phyloP scores from a whole-genome alignment of 2,888 invertebrate species.

The Pinctada fucata region DNA sequence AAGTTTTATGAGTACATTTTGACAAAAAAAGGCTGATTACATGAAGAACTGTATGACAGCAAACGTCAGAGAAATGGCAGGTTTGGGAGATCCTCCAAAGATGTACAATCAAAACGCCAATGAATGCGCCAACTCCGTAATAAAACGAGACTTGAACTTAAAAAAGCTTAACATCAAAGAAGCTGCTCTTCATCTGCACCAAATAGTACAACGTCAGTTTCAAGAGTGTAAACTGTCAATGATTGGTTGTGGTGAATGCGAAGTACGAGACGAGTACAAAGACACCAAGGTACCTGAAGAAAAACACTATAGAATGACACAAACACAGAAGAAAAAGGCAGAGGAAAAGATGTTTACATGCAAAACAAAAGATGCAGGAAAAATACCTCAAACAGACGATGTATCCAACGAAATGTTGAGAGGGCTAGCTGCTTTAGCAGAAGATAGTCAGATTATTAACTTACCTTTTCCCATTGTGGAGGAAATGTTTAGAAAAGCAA shows the following conservation, averaged over 20 bases:
- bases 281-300: background rate
- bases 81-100: slow-evolving; percentile 14
- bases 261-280: slow-evolving; percentile 9
- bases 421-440: too few relatives aligned
- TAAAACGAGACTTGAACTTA: slow-evolving; percentile 7
- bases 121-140: slow-evolving; percentile 9
- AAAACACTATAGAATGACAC: too few relatives aligned
- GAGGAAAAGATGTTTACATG: too few relatives aligned
- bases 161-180: slow-evolving; percentile 4
- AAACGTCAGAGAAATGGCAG: background rate
- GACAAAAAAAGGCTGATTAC: background rate
- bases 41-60: slow-evolving; percentile 20
- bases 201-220: slow-evolving; percentile 9
- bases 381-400: too few relatives aligned
- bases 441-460: too few relatives aligned
- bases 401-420: too few relatives aligned
- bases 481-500: too few relatives aligned
- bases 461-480: too few relatives aligned
- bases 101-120: slow-evolving; percentile 15
- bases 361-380: too few relatives aligned
- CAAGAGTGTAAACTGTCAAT: slow-evolving; percentile 22
- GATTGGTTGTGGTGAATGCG: slow-evolving; percentile 17
- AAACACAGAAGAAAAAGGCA: too few relatives aligned
- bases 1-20: background rate
- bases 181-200: background rate